Evolutionary conservation across 2,797 vertebrate genomes (phyloP).

Genomic region (Pipistrellus pipistrellus): DNA sequence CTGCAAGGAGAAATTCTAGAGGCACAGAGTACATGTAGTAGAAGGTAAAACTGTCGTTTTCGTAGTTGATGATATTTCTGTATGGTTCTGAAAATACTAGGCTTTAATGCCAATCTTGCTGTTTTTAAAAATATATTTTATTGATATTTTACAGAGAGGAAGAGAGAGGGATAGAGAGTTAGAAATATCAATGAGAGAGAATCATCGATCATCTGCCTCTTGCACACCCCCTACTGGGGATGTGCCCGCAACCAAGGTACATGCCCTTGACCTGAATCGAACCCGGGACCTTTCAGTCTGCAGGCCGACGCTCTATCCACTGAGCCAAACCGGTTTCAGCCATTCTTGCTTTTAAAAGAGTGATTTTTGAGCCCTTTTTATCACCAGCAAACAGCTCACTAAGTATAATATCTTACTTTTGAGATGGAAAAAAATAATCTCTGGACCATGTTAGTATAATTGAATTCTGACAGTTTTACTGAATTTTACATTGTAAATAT

Average conservation of each 20-base stretch:
- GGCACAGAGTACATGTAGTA: slow-evolving; percentile 79
- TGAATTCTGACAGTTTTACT: slow-evolving; percentile 46
- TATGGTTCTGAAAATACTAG: slow-evolving; percentile 36
- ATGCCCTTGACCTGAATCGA: no score
- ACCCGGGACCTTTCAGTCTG: no score
- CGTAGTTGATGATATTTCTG: slow-evolving; percentile 7
- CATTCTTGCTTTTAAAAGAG: slow-evolving; percentile 14
- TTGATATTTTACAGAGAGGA: no score
- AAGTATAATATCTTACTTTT: slow-evolving; percentile 27
- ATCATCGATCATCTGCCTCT: no score
- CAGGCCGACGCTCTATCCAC: no score
- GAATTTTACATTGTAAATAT: slow-evolving; percentile 48
- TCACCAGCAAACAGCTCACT: slow-evolving; percentile 5
- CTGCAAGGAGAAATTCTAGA: slow-evolving; percentile 59
- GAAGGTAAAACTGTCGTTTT: neutral
- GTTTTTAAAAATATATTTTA: neutral
- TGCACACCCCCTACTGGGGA: no score
- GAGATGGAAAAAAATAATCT: neutral
- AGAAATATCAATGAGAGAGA: no score
- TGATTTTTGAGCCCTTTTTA: neutral
- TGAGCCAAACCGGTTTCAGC: neutral
- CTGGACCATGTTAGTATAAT: slow-evolving; percentile 26
- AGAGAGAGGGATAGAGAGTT: no score
- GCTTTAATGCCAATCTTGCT: slow-evolving; percentile 31
- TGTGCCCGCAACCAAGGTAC: no score